phyloP scores from a whole-genome alignment of 1,140 invertebrate genomes.

The Mercenaria mercenaria region DNA sequence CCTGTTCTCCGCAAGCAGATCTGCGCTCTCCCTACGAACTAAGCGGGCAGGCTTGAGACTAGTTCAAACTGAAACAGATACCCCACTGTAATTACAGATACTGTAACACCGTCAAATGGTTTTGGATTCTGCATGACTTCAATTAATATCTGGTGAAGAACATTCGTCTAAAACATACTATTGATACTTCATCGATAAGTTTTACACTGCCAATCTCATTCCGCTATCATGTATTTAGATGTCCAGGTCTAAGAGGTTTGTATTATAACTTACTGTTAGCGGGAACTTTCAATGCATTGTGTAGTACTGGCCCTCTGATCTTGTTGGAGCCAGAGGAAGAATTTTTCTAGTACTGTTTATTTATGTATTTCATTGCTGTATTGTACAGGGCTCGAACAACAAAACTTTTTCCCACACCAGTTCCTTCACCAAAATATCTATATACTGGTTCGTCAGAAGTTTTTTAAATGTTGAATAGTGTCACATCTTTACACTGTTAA shows the following conservation, averaged over 20 bases:
- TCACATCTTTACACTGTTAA: slow-evolving; percentile 57
- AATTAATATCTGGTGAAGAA: slow-evolving; percentile 45
- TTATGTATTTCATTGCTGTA: slow-evolving; percentile 45
- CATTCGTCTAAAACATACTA: slow-evolving; percentile 56
- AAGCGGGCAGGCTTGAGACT: slow-evolving; percentile 68
- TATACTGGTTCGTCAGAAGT: slow-evolving; percentile 6
- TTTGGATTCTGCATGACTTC: slow-evolving; percentile 44
- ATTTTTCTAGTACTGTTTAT: slow-evolving; percentile 20
- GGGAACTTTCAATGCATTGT: slow-evolving; percentile 55
- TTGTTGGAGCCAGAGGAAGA: slow-evolving; percentile 63
- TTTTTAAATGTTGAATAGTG: slow-evolving; percentile 23
- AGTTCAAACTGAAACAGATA: slow-evolving; percentile 72
- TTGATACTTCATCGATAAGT: slow-evolving; percentile 67
- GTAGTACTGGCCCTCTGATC: slow-evolving; percentile 68
- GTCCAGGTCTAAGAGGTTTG: slow-evolving; percentile 1
- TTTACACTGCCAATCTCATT: slow-evolving; percentile 34
- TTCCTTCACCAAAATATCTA: slow-evolving; percentile 57
- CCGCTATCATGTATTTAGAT: slow-evolving; percentile 40
- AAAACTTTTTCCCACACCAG: slow-evolving; percentile 68
- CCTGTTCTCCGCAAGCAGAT: slow-evolving; percentile 52
- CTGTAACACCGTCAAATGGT: slow-evolving; percentile 61
- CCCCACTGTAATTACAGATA: slow-evolving; percentile 63
- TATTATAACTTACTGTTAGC: slow-evolving; percentile 45
- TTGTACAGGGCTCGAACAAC: slow-evolving; percentile 56
- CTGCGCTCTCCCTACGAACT: slow-evolving; percentile 56